Percentiles rank a stretch among this genome's conserved stretches.
These are phyloP conservation scores for Discoglossus pictus DNA, from an alignment of 2,797 vertebrate genomes.

Conservation along the genomic window DNA sequence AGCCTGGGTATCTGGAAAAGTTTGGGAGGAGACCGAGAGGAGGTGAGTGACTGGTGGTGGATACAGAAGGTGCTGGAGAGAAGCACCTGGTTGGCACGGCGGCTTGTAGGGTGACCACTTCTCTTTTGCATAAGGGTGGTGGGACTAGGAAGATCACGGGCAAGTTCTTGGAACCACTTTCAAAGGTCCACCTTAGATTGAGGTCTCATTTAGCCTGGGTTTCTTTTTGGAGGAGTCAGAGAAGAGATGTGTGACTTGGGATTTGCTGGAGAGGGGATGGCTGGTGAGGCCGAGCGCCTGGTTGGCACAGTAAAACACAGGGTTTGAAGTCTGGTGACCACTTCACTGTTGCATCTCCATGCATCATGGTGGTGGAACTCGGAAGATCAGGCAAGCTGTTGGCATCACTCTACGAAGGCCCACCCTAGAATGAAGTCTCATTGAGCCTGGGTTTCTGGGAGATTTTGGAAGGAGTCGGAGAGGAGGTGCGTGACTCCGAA, in stretches of 20 bases:
- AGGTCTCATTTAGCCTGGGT: too few relatives aligned
- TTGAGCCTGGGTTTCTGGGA: constrained; percentile 76
- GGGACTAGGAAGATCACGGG: too few relatives aligned
- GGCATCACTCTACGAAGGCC: constrained; percentile 84
- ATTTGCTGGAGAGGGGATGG: constrained; percentile 29
- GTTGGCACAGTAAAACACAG: constrained; percentile 47
- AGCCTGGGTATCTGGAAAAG: constrained; percentile 69
- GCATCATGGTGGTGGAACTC: constrained; percentile 53
- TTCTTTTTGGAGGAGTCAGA: constrained; percentile 35
- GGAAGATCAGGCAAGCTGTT: constrained; percentile 78
- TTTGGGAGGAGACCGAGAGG: constrained; percentile 23
- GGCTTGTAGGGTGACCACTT: too few relatives aligned
- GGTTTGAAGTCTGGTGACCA: constrained; percentile 35
- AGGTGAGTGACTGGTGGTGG: constrained; percentile 6
- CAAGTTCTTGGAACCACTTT: too few relatives aligned
- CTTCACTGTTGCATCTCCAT: constrained; percentile 66
- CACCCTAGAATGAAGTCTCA: constrained; percentile 90
- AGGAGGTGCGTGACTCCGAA: constrained; percentile 37
- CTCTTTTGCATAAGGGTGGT: too few relatives aligned
- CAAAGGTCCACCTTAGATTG: too few relatives aligned
- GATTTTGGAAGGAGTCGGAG: constrained; percentile 19
- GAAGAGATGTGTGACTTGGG: too few relatives aligned
- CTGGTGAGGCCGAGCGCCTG: constrained; percentile 50
- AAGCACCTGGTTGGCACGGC: too few relatives aligned
- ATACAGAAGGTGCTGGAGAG: constrained; percentile 36